Percentiles rank a stretch among this genome's conserved stretches.
Conservation (phyloP, 2,888 invertebrate species). For the Ptilodon capucinus region DNA sequence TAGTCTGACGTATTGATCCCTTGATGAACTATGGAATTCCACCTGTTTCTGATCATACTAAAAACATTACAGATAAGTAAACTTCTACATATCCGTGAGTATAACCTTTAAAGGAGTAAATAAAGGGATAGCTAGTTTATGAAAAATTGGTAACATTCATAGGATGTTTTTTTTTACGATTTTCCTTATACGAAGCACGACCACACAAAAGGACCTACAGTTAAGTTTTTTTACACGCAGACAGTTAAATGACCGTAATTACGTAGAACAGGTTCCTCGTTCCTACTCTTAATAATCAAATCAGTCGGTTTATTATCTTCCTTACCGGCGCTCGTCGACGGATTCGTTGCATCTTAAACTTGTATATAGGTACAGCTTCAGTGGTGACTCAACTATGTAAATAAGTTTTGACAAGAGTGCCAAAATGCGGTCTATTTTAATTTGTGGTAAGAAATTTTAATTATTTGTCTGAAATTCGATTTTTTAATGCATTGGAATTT, state of each 20-base stretch:
- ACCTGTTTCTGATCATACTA: too few species aligned
- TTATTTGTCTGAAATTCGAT: too few species aligned
- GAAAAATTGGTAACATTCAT: too few species aligned
- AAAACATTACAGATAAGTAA: too few species aligned
- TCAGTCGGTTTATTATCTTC: constrained; percentile 19
- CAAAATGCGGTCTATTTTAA: constrained; percentile 17
- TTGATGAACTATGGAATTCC: too few species aligned
- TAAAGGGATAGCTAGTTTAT: too few species aligned
- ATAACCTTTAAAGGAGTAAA: too few species aligned
- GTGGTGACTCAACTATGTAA: constrained; percentile 12
- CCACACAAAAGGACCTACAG: not conserved
- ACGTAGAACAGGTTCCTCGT: not conserved
- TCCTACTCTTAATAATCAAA: not conserved
- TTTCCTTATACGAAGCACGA: not conserved
- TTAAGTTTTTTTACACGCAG: not conserved
- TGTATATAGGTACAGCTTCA: not conserved
- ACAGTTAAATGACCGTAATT: not conserved
- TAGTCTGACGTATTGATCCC: too few species aligned
- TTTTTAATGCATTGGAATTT: too few species aligned
- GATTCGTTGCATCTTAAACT: not conserved
- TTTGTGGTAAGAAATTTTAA: constrained; percentile 23
- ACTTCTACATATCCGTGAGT: too few species aligned
- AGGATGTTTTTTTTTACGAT: not conserved
- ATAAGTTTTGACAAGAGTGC: constrained; percentile 2
- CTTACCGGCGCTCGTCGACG: constrained; percentile 17